phyloP scores from a whole-genome alignment of 2,888 invertebrate genomes.

The Acrobasis suavella region DNA sequence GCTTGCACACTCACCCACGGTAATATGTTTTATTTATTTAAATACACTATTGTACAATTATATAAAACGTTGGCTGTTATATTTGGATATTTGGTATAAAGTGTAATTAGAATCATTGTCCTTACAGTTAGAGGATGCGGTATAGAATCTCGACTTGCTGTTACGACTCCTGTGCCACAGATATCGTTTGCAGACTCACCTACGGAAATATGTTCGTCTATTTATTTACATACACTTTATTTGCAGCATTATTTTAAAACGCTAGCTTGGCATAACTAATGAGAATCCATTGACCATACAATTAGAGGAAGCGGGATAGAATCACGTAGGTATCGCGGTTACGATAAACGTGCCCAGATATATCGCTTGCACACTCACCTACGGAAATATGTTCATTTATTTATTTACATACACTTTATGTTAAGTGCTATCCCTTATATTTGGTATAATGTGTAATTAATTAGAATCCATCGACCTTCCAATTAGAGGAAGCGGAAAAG shows the following conservation, averaged over 20 bases:
- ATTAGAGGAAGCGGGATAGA: conserved; percentile 11
- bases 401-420: background rate
- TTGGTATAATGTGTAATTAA: too few species aligned
- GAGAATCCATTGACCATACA: conserved; percentile 15
- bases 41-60: too few species aligned
- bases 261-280: background rate
- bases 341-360: conserved; percentile 17
- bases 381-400: background rate
- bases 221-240: background rate
- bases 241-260: too few species aligned
- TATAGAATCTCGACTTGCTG: conserved; percentile 11
- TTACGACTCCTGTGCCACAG: conserved; percentile 16
- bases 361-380: conserved; percentile 8
- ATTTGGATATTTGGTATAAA: too few species aligned
- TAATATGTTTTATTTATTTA: too few species aligned
- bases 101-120: conserved; percentile 14
- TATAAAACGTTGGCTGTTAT: too few species aligned
- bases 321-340: conserved; percentile 19
- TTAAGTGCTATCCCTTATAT: background rate
- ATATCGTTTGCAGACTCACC: conserved; percentile 12
- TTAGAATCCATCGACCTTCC: too few species aligned
- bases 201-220: background rate
- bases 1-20: too few species aligned
- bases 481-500: too few species aligned
- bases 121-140: conserved; percentile 14